phyloP scores from a whole-genome alignment of 1,140 invertebrate species.

The Eulimnadia texana region DNA sequence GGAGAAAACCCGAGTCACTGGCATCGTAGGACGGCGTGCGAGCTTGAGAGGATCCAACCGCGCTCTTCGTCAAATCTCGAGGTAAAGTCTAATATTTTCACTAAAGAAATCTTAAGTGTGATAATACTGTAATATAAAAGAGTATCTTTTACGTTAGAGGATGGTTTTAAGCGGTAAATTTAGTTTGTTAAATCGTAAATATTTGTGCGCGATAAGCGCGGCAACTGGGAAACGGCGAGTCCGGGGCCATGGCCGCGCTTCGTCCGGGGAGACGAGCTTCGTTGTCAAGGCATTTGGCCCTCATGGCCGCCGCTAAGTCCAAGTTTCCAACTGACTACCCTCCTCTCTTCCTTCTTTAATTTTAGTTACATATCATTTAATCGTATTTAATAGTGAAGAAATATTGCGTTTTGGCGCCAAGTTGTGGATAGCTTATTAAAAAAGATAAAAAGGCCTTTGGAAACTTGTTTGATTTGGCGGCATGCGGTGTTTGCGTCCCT shows the following conservation, averaged over 20 bases:
- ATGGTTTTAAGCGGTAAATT: too few relatives aligned
- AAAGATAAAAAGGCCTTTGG: neutral
- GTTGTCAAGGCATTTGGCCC: neutral
- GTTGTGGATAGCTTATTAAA: neutral
- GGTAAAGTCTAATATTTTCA: neutral
- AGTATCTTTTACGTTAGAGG: too few relatives aligned
- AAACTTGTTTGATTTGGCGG: neutral
- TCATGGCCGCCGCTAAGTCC: neutral
- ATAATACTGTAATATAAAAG: neutral
- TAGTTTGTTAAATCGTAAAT: too few relatives aligned
- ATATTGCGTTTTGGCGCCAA: neutral
- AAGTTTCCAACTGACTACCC: neutral
- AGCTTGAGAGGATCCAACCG: neutral
- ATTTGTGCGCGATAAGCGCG: neutral
- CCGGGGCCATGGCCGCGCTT: too few relatives aligned
- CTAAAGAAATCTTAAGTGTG: neutral
- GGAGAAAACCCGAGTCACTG: too few relatives aligned
- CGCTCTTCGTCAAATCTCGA: neutral
- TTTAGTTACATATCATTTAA: neutral
- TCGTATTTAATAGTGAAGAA: neutral
- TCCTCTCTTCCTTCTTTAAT: neutral
- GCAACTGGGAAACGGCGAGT: neutral
- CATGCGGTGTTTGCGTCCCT: too few relatives aligned
- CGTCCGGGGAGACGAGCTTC: too few relatives aligned
- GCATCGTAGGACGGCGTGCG: neutral